Evolutionary conservation across 1,140 invertebrate genomes (phyloP).

Genomic region (Condylostylus longicornis): DNA sequence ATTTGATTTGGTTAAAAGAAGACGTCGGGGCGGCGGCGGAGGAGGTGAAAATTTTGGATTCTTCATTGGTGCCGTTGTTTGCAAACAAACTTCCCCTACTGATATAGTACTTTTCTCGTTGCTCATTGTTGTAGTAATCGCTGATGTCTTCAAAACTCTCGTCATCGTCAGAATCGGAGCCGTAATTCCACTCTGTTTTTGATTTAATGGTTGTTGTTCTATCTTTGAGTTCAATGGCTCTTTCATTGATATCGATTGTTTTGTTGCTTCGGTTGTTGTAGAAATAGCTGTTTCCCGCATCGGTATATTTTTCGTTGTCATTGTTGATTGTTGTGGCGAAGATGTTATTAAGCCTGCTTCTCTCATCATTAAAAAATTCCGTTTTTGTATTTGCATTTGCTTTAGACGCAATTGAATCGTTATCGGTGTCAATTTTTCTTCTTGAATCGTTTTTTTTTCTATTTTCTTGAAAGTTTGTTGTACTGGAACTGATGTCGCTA

Average conservation of each 20-base stretch:
- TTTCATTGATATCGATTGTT: constrained; percentile 5
- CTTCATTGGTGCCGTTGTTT: constrained; percentile 9
- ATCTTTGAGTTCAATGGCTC: constrained; percentile 5
- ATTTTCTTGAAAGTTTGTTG: no score
- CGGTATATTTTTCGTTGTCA: constrained; percentile 2
- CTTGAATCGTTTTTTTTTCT: background rate
- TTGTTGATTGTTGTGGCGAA: constrained; percentile 1
- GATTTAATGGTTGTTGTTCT: constrained; percentile 3
- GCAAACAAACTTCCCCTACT: constrained; percentile 13
- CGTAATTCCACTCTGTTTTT: constrained; percentile 3
- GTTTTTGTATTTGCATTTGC: background rate
- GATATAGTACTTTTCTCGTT: constrained; percentile 26
- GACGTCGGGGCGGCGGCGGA: constrained; percentile 28
- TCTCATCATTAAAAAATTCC: background rate
- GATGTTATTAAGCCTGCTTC: constrained; percentile 7
- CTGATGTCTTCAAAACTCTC: no score
- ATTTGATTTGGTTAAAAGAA: constrained; percentile 25
- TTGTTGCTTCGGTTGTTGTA: constrained; percentile 3
- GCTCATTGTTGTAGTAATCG: constrained; percentile 30
- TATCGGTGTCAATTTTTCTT: background rate
- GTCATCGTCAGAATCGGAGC: no score
- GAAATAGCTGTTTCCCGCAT: constrained; percentile 4
- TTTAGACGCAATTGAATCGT: background rate
- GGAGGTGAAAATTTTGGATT: constrained; percentile 24
- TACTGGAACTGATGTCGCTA: no score